These are phyloP conservation scores for Epinephelus fuscoguttatus DNA, from an alignment of 2,113 vertebrate species.

Conservation along the genomic window DNA sequence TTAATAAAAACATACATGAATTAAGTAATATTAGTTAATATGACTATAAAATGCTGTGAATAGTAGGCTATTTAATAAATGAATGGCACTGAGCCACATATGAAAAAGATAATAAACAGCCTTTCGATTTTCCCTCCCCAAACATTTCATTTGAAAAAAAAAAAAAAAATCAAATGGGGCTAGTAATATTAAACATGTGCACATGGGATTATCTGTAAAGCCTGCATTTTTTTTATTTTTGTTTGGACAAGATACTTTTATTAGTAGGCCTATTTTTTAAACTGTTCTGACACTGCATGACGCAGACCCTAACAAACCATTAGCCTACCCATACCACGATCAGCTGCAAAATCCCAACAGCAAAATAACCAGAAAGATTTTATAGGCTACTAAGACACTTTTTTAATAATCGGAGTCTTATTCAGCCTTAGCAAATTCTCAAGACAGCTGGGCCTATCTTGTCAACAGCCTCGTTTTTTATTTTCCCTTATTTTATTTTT, in stretches of 20 bases:
- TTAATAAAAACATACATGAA: not conserved
- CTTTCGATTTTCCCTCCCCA: no score
- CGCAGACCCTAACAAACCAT: conserved; percentile 1
- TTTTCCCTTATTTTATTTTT: not conserved
- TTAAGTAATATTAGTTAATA: not conserved
- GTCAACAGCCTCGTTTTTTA: not conserved
- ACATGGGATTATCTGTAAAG: not conserved
- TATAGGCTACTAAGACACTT: not conserved
- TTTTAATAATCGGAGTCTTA: not conserved
- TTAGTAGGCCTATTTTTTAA: not conserved
- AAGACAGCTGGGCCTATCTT: not conserved
- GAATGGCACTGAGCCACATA: not conserved
- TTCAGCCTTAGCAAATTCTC: not conserved
- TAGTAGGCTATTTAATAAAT: not conserved
- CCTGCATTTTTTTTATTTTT: not conserved
- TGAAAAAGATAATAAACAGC: not conserved
- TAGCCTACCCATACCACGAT: not conserved
- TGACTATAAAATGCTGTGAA: not conserved
- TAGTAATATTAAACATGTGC: not conserved
- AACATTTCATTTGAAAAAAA: not conserved
- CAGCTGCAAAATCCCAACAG: not conserved
- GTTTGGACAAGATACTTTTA: not conserved
- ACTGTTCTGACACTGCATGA: not conserved
- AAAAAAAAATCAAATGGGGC: not conserved
- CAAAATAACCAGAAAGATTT: not conserved